Percentiles rank a stretch among this genome's conserved stretches.
phyloP scores from a whole-genome alignment of 92 coral and sea anemone genomes.

The Porites rus region DNA sequence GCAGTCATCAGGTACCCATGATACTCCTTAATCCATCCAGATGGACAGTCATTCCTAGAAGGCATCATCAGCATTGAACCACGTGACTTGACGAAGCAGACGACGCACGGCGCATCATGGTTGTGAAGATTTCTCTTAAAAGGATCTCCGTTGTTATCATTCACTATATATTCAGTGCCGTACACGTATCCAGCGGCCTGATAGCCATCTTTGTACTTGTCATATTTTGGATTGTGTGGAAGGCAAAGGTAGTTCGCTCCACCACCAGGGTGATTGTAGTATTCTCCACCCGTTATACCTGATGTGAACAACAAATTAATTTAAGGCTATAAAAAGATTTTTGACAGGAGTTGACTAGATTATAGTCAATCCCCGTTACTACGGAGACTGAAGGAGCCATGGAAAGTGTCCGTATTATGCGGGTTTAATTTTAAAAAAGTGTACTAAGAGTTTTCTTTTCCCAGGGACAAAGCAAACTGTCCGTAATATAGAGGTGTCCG shows the following conservation, averaged over 20 bases:
- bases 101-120: slow-evolving; percentile 10
- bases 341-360: no score
- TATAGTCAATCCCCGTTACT: no score
- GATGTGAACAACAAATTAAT: background rate
- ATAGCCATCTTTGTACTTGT: slow-evolving; percentile 8
- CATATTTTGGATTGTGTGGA: slow-evolving; percentile 32
- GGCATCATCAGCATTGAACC: slow-evolving; percentile 73
- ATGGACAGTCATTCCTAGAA: slow-evolving; percentile 28
- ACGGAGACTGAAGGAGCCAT: no score
- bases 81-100: slow-evolving; percentile 41
- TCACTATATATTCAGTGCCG: slow-evolving; percentile 15
- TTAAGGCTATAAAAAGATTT: background rate
- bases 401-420: no score
- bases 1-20: slow-evolving; percentile 73
- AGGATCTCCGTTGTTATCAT: background rate
- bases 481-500: no score
- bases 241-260: slow-evolving; percentile 36
- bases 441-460: no score
- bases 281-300: slow-evolving; percentile 7
- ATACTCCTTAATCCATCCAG: slow-evolving; percentile 58
- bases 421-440: no score
- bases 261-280: slow-evolving; percentile 3
- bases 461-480: no score
- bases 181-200: background rate
- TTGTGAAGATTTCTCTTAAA: slow-evolving; percentile 6